Evolutionary conservation across 2,797 vertebrate genomes (phyloP).

Genomic region (Cottoperca gobio): DNA sequence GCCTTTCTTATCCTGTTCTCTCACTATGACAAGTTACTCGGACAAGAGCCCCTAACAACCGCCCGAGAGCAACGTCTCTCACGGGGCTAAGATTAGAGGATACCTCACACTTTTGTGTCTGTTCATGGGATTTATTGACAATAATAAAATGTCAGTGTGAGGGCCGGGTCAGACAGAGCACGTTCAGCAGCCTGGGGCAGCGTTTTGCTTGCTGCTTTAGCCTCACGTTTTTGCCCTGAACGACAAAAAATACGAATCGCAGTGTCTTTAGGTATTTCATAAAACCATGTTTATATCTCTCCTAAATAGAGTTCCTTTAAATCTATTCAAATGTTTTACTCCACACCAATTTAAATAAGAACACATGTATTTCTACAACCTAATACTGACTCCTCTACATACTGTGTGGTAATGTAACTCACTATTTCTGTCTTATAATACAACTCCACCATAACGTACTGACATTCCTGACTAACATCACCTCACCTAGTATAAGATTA

Average conservation of each 20-base stretch:
- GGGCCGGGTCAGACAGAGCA: too few species aligned
- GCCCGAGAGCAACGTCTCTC: too few species aligned
- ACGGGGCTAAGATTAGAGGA: too few species aligned
- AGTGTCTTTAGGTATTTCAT: not conserved
- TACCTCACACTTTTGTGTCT: too few species aligned
- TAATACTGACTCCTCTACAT: not conserved
- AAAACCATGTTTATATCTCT: not conserved
- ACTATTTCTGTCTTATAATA: constrained; percentile 3
- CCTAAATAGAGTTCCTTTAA: not conserved
- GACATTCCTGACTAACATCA: constrained; percentile 13
- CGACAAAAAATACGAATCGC: too few species aligned
- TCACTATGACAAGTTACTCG: not conserved
- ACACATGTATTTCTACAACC: not conserved
- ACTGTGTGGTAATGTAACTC: constrained; percentile 9
- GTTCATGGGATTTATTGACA: too few species aligned
- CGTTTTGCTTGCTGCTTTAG: too few species aligned
- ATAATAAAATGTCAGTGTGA: too few species aligned
- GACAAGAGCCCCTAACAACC: too few species aligned
- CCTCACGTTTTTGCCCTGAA: too few species aligned
- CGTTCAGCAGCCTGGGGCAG: too few species aligned
- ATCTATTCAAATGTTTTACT: not conserved
- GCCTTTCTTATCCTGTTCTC: not conserved
- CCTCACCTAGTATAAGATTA: not conserved
- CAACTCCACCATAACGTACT: not conserved
- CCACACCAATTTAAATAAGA: not conserved